Base-by-base conservation (phyloP, 2,888 invertebrate genomes). In the Dromius quadrimaculatus region DNA sequence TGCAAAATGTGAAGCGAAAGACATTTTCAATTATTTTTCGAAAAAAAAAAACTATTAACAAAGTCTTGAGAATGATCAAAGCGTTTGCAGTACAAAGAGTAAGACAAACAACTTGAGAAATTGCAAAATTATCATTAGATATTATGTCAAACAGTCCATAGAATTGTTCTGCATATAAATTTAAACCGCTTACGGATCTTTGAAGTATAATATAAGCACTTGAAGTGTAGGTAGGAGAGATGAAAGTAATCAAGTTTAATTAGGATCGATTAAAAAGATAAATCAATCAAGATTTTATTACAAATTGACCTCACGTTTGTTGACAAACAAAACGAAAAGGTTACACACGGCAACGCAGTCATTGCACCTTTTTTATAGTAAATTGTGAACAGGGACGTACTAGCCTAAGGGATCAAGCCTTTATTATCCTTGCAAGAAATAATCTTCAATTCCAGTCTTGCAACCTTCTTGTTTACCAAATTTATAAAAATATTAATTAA, bases 261-360 rank as follows among this genome's bases (percentile, higher is more conserved):
- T 43, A 62, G 63, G 17, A 43, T 32, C 43, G 63, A 63, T 63
- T 45, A 45, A 45, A 41, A 36, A 45, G 63, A 63, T 63, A 63
- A 45, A 63, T 63, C 43, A 63, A 63, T 62, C 62, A 63, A 17
- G 32, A 65, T 65, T 65, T 47, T 36, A 65, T 64, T 47, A 45
- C 47, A 64, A 20, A 47, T 65, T 50, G 36, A 47, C 36, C 36
- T 65, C 20, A 65, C 50, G 19, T 65, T 47, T 65, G 65, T 65
- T 65, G 47, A 50, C 50, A 65, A 65, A 65, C 65, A 65, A 65
- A 50, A 28, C 32, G 34, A 36, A 65, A 65, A 65, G 47, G 65
- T 65, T 50, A 36, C 15, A 41, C 34, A 28, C 62, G 22, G 59
- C 36, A 59, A 59, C 36, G 5, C 5, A 59, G 36, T 59, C 59